Evolutionary conservation across 1,140 invertebrate species (phyloP), one percentile per base, ranked within the genome.

Genomic region (silkworm (Bombyx mori)): DNA sequence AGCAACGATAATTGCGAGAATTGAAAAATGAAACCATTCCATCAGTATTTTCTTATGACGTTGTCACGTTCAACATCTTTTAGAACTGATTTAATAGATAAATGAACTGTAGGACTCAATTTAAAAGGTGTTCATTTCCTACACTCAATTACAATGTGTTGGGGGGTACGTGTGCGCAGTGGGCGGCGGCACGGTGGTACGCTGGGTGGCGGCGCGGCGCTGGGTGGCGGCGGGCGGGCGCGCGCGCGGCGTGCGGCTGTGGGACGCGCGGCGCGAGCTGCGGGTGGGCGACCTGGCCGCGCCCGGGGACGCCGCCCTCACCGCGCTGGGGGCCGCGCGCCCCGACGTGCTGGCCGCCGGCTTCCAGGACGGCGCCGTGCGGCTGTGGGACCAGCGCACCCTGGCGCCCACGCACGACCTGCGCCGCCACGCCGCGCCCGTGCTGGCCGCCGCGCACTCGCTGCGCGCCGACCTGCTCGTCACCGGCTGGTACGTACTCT

Each of bases 231-330:
- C 58, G 43, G 35, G 48, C n/a, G 44, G 62, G 57, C 22, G 50
- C 72, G 56, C 64, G 63, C 54, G 73, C 76, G 64, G 65, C 77
- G 49, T 98, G 46, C 90, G 95, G 59, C 89, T 97, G 43, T 98
- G 96, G 95, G 96, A 98, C 86, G 92, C 93, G 26, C 90, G 93
- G 68, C 91, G 90, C n/a, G 97, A 98, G 89, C 85, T 94, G 60
- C 94, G 93, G 76, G 86, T 91, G 18, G 85, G 91, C 69, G 96
- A 98, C 83, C 92, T 97, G 54, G 90, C 91, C 6, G 44, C n/a
- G 46, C 7, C 42, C 18, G 55, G 51, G 44, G 12, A 10, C 18
- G 52, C 42, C n/a, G 49, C 56, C 26, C 26, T 18, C 35, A 51
- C 57, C 54, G 46, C 12, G 42, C 57, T 7, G 6, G 44, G 43